Evolutionary conservation across 2,888 invertebrate species (phyloP).

Genomic region (Sphecodes monilicornis): DNA sequence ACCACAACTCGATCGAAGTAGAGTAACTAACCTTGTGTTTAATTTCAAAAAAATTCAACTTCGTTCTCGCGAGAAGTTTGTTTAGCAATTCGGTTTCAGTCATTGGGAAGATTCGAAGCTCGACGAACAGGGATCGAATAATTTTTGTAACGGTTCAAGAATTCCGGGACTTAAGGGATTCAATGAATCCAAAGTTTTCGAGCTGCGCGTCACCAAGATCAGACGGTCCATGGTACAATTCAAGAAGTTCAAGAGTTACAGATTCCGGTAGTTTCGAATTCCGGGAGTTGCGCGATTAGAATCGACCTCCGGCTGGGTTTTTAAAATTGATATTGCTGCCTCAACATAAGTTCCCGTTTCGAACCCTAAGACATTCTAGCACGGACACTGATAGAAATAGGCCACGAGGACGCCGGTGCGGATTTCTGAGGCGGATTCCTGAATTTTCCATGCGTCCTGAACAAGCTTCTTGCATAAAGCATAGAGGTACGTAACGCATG

Average conservation of each 20-base stretch:
- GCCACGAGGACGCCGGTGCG: not conserved
- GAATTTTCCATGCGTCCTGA: conserved; percentile 19
- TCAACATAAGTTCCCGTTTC: conserved; percentile 4
- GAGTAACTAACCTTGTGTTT: not conserved
- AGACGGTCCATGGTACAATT: not conserved
- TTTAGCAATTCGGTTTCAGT: not conserved
- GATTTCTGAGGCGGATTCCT: conserved; percentile 10
- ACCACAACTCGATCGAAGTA: not conserved
- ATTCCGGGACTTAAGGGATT: not conserved
- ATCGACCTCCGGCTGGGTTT: not conserved
- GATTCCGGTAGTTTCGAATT: not conserved
- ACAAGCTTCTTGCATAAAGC: conserved; percentile 14
- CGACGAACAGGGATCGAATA: not conserved
- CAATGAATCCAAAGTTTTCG: not conserved
- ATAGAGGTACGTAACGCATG: conserved; percentile 13
- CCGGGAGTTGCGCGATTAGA: not conserved
- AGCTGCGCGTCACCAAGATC: not conserved
- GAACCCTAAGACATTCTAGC: not conserved
- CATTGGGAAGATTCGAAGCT: not conserved
- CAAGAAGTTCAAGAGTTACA: not conserved
- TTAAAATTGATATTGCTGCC: conserved; percentile 5
- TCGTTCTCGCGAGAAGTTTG: not conserved
- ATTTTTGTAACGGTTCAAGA: not conserved
- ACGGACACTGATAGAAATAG: conserved; percentile 6
- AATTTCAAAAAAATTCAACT: not conserved